Evolutionary conservation across 2,113 vertebrate genomes (phyloP).

Genomic region (Gorsachius goisagi): DNA sequence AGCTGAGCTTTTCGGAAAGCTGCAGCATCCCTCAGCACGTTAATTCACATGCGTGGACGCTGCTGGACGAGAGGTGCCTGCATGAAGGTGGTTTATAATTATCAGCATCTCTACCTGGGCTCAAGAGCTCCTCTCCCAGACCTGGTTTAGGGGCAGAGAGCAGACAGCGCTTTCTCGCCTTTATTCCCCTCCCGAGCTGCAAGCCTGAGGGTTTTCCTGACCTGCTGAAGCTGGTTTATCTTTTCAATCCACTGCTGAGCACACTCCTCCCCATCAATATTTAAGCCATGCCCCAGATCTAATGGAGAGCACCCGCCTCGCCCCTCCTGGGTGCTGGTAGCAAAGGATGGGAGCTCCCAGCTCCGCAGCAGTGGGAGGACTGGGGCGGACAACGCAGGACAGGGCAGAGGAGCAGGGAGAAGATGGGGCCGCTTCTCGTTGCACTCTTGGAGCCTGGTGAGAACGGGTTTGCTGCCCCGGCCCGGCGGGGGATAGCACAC

Average conservation of each 20-base stretch:
- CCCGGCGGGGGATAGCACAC: accelerated
- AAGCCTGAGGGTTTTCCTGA: neutral
- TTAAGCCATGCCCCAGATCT: neutral
- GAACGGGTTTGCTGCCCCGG: neutral
- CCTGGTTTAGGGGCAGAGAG: neutral
- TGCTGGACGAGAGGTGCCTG: neutral
- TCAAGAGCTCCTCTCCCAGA: neutral
- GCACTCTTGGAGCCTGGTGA: neutral
- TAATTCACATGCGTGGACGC: neutral
- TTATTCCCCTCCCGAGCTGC: neutral
- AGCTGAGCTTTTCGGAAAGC: neutral
- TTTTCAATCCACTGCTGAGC: neutral
- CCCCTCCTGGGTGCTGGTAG: neutral
- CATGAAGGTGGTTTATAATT: neutral
- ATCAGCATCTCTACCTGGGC: neutral
- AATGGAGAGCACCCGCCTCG: neutral
- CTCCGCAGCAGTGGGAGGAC: accelerated
- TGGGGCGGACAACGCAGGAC: accelerated
- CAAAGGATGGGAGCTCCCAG: neutral
- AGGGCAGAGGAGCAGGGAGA: neutral
- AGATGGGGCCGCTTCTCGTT: neutral
- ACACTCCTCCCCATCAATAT: neutral
- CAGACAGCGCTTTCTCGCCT: neutral
- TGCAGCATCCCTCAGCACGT: neutral
- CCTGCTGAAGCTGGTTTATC: neutral